These are phyloP conservation scores for Acanthornis magna DNA, from an alignment of 2,797 vertebrate species.

Conservation along the genomic window DNA sequence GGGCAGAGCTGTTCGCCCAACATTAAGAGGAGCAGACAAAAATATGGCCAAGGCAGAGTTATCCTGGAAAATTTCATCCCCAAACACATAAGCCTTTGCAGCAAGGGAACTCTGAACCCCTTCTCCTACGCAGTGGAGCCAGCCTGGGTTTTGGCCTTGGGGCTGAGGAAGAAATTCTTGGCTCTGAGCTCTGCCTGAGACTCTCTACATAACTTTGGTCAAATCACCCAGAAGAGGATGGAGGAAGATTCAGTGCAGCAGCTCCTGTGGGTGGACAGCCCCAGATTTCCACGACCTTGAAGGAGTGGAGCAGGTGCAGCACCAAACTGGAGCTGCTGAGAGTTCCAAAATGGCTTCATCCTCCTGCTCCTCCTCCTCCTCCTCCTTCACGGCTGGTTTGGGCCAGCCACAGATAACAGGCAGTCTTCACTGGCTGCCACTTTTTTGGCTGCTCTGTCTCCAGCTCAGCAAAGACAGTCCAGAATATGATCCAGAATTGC, in stretches of 20 bases:
- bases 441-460: background rate
- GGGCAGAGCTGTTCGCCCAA: background rate
- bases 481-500: rapidly evolving
- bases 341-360: rapidly evolving
- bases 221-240: background rate
- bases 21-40: background rate
- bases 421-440: background rate
- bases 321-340: rapidly evolving
- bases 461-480: background rate
- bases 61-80: background rate
- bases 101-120: background rate
- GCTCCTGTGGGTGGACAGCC: background rate
- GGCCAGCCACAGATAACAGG: background rate
- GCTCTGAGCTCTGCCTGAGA: background rate
- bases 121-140: background rate
- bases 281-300: background rate
- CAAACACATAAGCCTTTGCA: background rate
- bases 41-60: background rate
- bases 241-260: background rate
- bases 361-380: background rate
- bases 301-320: background rate
- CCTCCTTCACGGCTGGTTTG: rapidly evolving
- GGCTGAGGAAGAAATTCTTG: background rate
- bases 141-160: background rate
- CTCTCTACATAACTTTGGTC: background rate